Base-by-base conservation (phyloP, 2,797 vertebrate genomes). In the Cottoperca gobio region DNA sequence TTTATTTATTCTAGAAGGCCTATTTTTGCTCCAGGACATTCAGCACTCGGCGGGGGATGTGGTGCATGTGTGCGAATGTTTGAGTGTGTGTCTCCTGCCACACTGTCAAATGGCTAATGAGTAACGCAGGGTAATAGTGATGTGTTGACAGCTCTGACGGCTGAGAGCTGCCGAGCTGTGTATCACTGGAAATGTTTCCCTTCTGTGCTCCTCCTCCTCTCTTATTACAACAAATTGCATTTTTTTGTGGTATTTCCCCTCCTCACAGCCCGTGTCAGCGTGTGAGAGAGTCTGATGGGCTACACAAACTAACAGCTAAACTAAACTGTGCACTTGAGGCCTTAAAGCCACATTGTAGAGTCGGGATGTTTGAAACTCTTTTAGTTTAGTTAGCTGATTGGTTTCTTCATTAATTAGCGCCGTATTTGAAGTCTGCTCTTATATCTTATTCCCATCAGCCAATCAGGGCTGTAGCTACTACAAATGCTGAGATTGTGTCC, bases 91-190 rank as follows among this genome's bases (percentile, higher is more conserved):
- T 76, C 66, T 81, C 39, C 85, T 81, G 90, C 83, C 81, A 76
- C 87, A 92, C 85, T 87, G 79, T 88, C 81, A 92, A 74, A 74
- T 40, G 81, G 79, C 80, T 90, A 89, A 93, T 96, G 95, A 96
- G 96, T 95, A 95, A 95, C 95, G 94, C 92, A 95, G 89, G 91
- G 60, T 94, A 93, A 93, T 88, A 86, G 91, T 91, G 84, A 83
- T 86, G 87, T 90, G 93, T 93, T 94, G 94, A 95, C 95, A 95
- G 92, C 92, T 86, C 93, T 89, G 91, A 95, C 92, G 90, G 87
- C 89, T 85, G 91, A 83, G 89, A 89, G 88, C 86, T 84, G 90
- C 91, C 81, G 87, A 91, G 81, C 93, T 91, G 93, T 78, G 70
- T 90, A 82, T 93, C 88, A 68, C 66, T 88, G 86, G 91, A 95